Evolutionary conservation across 1,140 invertebrate species (phyloP).

Genomic region (Charaxes varanes): DNA sequence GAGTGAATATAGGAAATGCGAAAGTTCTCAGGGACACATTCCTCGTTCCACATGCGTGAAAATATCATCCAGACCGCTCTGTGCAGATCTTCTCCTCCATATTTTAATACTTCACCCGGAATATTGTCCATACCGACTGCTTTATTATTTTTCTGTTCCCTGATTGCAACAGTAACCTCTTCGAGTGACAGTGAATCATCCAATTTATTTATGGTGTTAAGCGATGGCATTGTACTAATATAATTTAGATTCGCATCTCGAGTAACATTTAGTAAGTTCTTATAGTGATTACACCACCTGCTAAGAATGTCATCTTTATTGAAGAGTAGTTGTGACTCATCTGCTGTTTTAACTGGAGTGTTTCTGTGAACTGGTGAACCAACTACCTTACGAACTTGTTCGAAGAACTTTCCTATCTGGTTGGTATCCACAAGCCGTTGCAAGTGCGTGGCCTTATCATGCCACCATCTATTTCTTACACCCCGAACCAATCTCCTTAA

Average conservation of each 20-base stretch:
- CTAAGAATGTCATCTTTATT: slow-evolving; percentile 1
- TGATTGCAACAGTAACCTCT: slow-evolving; percentile 2
- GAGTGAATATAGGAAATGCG: background rate
- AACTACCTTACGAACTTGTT: too few relatives aligned
- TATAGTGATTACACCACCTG: slow-evolving; percentile 6
- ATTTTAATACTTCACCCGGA: slow-evolving; percentile 6
- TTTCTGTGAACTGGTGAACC: too few relatives aligned
- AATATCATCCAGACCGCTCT: slow-evolving; percentile 1
- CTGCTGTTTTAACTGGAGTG: too few relatives aligned
- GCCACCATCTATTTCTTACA: too few relatives aligned
- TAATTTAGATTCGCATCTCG: slow-evolving; percentile 1
- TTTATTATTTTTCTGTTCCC: slow-evolving; percentile 1
- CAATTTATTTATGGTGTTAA: background rate
- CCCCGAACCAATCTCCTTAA: too few relatives aligned
- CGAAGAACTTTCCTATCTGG: too few relatives aligned
- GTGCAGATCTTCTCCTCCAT: slow-evolving; percentile 4
- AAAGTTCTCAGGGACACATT: too few relatives aligned
- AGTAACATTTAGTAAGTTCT: slow-evolving; percentile 6
- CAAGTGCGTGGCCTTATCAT: too few relatives aligned
- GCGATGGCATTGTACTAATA: background rate
- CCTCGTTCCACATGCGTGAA: slow-evolving; percentile 2
- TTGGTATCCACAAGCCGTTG: too few relatives aligned
- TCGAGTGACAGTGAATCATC: background rate
- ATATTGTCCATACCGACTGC: slow-evolving; percentile 3
- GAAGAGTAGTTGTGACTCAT: too few relatives aligned